A percentile compares a stretch with the other conserved stretches of the same genome.
Evolutionary conservation across 2,888 invertebrate species (phyloP).

Genomic region (Mesochorus sp.): DNA sequence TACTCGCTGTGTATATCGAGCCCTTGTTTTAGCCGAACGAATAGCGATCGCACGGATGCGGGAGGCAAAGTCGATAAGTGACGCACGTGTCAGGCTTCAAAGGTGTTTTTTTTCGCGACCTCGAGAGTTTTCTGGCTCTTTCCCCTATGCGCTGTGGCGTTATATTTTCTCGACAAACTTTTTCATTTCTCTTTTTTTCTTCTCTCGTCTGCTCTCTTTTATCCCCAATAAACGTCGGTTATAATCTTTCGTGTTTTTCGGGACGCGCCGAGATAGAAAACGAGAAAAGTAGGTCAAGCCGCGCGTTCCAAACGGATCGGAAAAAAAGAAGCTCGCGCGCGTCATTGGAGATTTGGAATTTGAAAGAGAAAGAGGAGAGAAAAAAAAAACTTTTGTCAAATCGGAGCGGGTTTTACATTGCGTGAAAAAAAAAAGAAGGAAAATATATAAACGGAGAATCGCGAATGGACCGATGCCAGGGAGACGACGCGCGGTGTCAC

Average conservation of each 20-base stretch:
- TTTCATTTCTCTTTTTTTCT: neutral
- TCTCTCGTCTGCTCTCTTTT: neutral
- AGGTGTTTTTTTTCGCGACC: conserved; percentile 19
- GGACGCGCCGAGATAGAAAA: too few species aligned
- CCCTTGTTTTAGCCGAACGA: too few species aligned
- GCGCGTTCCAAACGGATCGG: too few species aligned
- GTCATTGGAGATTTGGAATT: too few species aligned
- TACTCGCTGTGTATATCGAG: too few species aligned
- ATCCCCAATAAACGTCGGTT: too few species aligned
- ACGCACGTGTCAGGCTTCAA: neutral
- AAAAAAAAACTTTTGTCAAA: neutral
- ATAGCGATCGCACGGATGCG: too few species aligned
- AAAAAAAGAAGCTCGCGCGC: too few species aligned
- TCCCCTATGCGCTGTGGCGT: neutral
- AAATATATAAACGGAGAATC: neutral
- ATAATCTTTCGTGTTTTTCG: too few species aligned
- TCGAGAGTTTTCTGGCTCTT: neutral
- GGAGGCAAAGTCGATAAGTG: conserved; percentile 15
- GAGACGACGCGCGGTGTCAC: neutral
- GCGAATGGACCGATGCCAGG: conserved; percentile 32
- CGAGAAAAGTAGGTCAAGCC: too few species aligned
- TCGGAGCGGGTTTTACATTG: too few species aligned
- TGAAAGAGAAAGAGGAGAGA: neutral
- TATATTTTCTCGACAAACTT: neutral
- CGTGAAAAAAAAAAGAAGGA: neutral